Evolutionary conservation across 2,888 invertebrate genomes (phyloP).

Genomic region (Orthonevra nobilis): DNA sequence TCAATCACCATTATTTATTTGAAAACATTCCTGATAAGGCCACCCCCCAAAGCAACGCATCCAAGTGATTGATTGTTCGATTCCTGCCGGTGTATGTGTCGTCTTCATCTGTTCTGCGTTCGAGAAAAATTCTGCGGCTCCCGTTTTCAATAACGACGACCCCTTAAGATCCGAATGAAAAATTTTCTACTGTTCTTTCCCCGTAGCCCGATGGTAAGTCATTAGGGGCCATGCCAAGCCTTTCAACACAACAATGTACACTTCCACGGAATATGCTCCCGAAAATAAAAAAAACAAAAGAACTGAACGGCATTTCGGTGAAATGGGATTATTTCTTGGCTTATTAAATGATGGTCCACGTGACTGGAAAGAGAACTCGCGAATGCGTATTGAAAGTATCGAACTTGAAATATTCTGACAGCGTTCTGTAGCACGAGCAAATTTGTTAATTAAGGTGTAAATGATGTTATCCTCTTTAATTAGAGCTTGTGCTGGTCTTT

Average conservation of each 20-base stretch:
- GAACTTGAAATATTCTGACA: too few relatives aligned
- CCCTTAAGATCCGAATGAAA: too few relatives aligned
- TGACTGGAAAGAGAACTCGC: not conserved
- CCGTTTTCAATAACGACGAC: too few relatives aligned
- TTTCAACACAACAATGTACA: too few relatives aligned
- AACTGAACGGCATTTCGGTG: too few relatives aligned
- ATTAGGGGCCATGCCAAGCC: slow-evolving; percentile 11
- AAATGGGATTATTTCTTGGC: slow-evolving; percentile 16
- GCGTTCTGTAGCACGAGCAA: too few relatives aligned
- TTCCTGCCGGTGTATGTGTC: slow-evolving; percentile 1
- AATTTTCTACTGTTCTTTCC: too few relatives aligned
- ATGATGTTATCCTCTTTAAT: slow-evolving; percentile 26
- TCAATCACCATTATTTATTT: slow-evolving; percentile 49
- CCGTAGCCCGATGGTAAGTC: too few relatives aligned
- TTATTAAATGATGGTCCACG: slow-evolving; percentile 30
- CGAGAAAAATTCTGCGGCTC: too few relatives aligned
- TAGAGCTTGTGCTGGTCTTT: slow-evolving; percentile 8
- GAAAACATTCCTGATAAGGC: slow-evolving; percentile 5
- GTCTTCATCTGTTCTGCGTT: not conserved
- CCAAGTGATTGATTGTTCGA: slow-evolving; percentile 45
- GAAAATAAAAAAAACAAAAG: too few relatives aligned
- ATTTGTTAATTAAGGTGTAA: slow-evolving; percentile 11
- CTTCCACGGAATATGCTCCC: too few relatives aligned
- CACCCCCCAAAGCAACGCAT: slow-evolving; percentile 11
- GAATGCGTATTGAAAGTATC: slow-evolving; percentile 7